phyloP scores from a whole-genome alignment of 2,797 vertebrate genomes.

The Huso huso region DNA sequence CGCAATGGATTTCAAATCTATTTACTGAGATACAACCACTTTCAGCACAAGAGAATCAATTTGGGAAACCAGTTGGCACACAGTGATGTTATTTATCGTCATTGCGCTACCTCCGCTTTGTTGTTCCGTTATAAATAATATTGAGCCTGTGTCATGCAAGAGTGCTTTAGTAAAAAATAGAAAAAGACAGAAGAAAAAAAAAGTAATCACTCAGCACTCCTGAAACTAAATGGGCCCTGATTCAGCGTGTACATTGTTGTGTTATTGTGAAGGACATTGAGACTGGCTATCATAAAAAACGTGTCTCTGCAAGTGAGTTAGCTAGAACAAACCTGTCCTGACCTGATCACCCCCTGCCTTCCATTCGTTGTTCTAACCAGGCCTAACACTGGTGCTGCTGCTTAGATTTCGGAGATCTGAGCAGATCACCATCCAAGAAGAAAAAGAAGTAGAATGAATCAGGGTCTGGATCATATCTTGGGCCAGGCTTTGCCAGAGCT shows the following conservation, averaged over 20 bases:
- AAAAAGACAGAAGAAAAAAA: background rate
- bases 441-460: background rate
- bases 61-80: constrained; percentile 49
- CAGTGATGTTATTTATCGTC: constrained; percentile 27
- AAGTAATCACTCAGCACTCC: background rate
- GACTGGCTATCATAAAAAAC: too few relatives aligned
- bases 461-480: background rate
- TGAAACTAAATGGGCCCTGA: background rate
- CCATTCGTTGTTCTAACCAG: too few relatives aligned
- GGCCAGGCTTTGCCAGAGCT: too few relatives aligned
- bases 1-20: constrained; percentile 70
- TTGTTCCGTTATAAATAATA: background rate
- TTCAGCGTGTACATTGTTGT: too few relatives aligned
- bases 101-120: background rate
- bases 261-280: too few relatives aligned
- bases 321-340: too few relatives aligned
- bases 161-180: background rate
- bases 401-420: too few relatives aligned
- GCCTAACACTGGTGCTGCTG: too few relatives aligned
- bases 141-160: background rate
- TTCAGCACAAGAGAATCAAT: constrained; percentile 56
- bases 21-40: constrained; percentile 59
- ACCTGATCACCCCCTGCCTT: too few relatives aligned
- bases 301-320: too few relatives aligned
- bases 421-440: too few relatives aligned